Base-by-base conservation (phyloP, 2,888 invertebrate genomes). In the Pheosia gnoma region DNA sequence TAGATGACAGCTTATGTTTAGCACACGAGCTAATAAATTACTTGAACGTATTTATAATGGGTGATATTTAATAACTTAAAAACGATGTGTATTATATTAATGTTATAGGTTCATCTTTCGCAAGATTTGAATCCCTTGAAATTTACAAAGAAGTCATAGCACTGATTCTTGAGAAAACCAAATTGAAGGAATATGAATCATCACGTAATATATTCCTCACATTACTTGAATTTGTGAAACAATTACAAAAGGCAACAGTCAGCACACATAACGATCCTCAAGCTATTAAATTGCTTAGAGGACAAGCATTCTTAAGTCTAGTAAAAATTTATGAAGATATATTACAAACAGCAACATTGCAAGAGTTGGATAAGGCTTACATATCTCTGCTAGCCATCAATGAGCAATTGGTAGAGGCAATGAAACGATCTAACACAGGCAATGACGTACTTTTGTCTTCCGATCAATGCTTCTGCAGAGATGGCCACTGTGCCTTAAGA, bases 351-450 rank as follows among this genome's bases (percentile, higher is more conserved):
- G 55, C 63, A 5, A 66, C 60, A 45, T 56, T 73, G 0, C 64
- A 70, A 3, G 75, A 83, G 59, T 65, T 84, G n/a, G 77, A 85
- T 39, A 79, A 79, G 4, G 67, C 72, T 9, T 85, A 86, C 65
- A 37, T 71, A 5, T 86, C 83, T 71, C 67, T 93, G 37, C 10
- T 75, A 7, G 59, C 75, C 25, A 25, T 90, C 4, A 87, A 85
- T 25, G 77, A 84, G 61, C 84, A 87, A 58, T 70, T 91, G 53
- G 70, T 86, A 3, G 63, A 61, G 38, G 89, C 88, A 11, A 69
- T 93, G 66, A 92, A 90, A 70, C 70, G 57, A 11, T 84, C 89
- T 0, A 73, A 85, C 49, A 83, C 83, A 4, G 93, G 90, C 0
- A 92, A 91, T 62, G 80, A 75, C 5, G 85, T 72, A 62, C 63